Base-by-base conservation (phyloP, 2,797 vertebrate genomes). In the Pangasius mekongensis region DNA sequence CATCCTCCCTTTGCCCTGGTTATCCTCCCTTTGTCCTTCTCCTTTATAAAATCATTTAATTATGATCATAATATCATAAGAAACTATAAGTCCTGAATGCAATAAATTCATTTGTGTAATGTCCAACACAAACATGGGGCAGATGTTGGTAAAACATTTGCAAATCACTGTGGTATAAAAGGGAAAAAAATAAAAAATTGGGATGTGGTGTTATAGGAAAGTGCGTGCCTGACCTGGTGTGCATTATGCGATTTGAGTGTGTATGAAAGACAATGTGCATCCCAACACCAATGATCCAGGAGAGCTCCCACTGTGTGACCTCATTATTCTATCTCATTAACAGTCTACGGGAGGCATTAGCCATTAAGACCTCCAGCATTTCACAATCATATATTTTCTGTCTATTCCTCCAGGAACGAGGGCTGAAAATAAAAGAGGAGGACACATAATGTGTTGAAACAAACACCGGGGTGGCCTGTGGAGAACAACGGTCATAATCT, bases 301-400 rank as follows among this genome's bases (percentile, higher is more conserved):
- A 66, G 58, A 64, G 39, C 24, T 83, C 58, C 84, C 43, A 24
- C 27, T 54, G 80, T 52, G 30, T 71, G 49, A 76, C 49, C 84
- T 81, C 84, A 58, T 92, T 89, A 89, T 89, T 90, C 60, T 36
- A 83, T 89, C 62, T 84, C 84, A 89, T 89, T 90, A 91, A 88
- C 82, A 86, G 87, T 84, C 83, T 24, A 83, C 27, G 16, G 85
- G 47, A 36, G 60, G 81, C 67, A 85, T 85, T 71, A 36, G 52
- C 71, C 60, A 84, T 83, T 74, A 89, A 87, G 74, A 85, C 56
- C 33, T 88, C 60, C n/a, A 83, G 54, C 58, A 83, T 81, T 89
- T 84, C 64, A 84, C 49, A 49, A 24, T 88, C 71, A 33, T 36
- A 14, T 64, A 36, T 73, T 39, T 52, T 27, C 62, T 43, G 33